phyloP scores from a whole-genome alignment of 2,888 invertebrate genomes.

The Drosophila kambysellisi region DNA sequence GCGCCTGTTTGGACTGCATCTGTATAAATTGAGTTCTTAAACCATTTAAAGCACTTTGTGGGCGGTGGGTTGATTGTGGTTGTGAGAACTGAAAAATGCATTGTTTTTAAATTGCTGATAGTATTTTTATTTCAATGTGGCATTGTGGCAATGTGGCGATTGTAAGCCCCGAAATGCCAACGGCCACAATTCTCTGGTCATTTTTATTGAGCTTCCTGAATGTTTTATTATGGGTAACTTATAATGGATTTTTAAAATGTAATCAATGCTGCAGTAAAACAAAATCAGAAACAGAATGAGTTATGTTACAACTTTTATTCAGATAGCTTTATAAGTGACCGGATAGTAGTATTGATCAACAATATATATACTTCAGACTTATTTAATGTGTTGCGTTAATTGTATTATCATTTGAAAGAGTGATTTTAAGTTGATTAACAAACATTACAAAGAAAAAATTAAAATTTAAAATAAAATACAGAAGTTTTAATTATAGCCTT shows the following conservation, averaged over 20 bases:
- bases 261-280: conserved; percentile 1
- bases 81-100: conserved; percentile 10
- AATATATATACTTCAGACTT: neutral
- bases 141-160: conserved; percentile 26
- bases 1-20: neutral
- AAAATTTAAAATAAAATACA: neutral
- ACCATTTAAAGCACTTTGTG: conserved; percentile 13
- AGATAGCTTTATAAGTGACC: neutral
- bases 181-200: conserved; percentile 9
- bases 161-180: conserved; percentile 5
- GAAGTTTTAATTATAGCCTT: neutral
- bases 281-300: neutral
- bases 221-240: conserved; percentile 6
- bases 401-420: neutral
- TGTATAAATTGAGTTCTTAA: conserved; percentile 13
- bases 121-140: conserved; percentile 30
- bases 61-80: conserved; percentile 15
- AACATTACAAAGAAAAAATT: neutral
- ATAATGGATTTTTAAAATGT: conserved; percentile 21
- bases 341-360: neutral
- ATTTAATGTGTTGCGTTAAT: no score
- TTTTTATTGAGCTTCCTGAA: conserved; percentile 23
- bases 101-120: conserved; percentile 39
- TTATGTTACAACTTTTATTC: neutral
- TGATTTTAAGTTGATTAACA: neutral